A percentile compares a stretch with the other conserved stretches of the same genome.
These are phyloP conservation scores for Nymphalis c-album DNA, from an alignment of 2,888 invertebrate species.

Conservation along the genomic window DNA sequence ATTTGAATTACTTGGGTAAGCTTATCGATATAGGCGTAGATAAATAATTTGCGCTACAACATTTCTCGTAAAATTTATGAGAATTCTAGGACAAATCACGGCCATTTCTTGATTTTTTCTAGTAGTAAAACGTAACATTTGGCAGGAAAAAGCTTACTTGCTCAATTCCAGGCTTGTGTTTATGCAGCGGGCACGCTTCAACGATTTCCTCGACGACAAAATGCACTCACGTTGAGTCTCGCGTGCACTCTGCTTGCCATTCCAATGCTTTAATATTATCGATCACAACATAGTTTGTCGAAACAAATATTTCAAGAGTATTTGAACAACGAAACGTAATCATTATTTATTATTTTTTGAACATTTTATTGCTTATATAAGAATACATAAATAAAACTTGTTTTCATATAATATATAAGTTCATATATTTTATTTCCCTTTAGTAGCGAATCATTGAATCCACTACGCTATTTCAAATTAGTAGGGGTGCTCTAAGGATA, in stretches of 20 bases:
- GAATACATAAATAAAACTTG: background rate
- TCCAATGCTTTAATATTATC: conserved; percentile 68
- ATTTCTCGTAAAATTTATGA: background rate
- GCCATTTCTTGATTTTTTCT: conserved; percentile 3
- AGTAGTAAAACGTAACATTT: background rate
- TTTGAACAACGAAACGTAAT: background rate
- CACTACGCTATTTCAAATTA: conserved; percentile 52
- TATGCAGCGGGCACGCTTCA: conserved; percentile 59
- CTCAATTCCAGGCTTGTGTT: conserved; percentile 35
- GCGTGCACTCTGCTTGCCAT: conserved; percentile 62
- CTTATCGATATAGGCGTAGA: conserved; percentile 7
- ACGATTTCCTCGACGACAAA: conserved; percentile 74
- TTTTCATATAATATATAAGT: too few relatives aligned
- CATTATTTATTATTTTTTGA: too few relatives aligned
- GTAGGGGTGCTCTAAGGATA: conserved; percentile 52
- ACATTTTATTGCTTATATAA: background rate
- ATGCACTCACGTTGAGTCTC: conserved; percentile 70
- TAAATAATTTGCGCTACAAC: background rate
- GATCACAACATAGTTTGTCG: conserved; percentile 46
- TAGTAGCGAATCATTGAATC: conserved; percentile 8
- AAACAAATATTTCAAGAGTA: background rate
- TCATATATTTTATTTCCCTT: background rate
- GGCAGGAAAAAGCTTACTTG: conserved; percentile 6
- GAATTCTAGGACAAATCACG: background rate
- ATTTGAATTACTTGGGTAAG: conserved; percentile 13